Conservation (phyloP, 2,113 vertebrate species). For the Python bivittatus region DNA sequence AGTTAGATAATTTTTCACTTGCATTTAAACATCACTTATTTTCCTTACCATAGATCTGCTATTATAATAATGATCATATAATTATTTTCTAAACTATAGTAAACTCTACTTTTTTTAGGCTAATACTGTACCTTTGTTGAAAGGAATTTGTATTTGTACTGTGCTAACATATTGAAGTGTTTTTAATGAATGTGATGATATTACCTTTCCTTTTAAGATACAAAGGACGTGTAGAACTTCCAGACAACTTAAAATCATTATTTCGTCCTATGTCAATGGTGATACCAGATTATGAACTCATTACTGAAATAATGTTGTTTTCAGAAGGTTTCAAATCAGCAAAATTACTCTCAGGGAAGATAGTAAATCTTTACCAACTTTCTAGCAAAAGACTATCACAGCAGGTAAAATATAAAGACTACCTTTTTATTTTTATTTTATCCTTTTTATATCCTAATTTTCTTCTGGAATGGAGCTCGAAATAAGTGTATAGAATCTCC, state of each 20-base stretch:
- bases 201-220: conserved; percentile 55
- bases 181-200: neutral
- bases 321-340: conserved; percentile 71
- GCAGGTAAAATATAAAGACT: conserved; percentile 59
- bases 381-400: conserved; percentile 66
- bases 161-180: neutral
- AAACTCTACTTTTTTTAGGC: neutral
- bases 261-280: conserved; percentile 73
- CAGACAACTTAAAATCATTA: conserved; percentile 69
- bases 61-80: neutral
- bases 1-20: neutral
- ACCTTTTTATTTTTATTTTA: neutral
- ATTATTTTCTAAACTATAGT: neutral
- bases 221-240: conserved; percentile 66
- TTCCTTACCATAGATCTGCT: neutral
- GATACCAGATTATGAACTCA: conserved; percentile 66
- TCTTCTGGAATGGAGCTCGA: neutral
- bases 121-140: neutral
- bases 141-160: neutral
- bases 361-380: conserved; percentile 64
- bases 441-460: neutral
- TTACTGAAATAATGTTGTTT: conserved; percentile 69
- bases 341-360: conserved; percentile 65
- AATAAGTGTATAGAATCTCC: neutral
- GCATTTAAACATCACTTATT: neutral